Base-by-base conservation (phyloP, 2,888 invertebrate species). In the Galerucella calmariensis region DNA sequence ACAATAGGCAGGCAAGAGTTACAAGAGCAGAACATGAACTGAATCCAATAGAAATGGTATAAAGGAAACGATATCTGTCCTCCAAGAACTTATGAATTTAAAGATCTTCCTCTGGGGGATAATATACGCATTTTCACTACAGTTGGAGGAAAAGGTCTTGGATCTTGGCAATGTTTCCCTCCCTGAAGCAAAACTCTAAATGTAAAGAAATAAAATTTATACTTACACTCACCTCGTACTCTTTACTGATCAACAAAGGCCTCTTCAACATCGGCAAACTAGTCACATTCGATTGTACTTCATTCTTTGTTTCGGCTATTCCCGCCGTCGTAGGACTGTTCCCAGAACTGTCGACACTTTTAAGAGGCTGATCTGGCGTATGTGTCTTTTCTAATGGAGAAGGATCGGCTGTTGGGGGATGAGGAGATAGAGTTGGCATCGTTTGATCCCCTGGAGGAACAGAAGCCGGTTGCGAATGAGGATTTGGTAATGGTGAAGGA, bases 231-330 rank as follows among this genome's bases (percentile, higher is more conserved):
- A 92, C 92, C 82, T 96, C 95, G 80, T 94, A 92, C 83, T 95
- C 95, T 83, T 93, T 93, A 67, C 92, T 91, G 69, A 92, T 92
- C 82, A 97, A 90, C 78, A 91, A 88, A 56, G 97, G 97, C 84
- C 96, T 90, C 87, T 94, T 94, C 83, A 92, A 87, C 78, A 81
- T 78, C 9, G 80, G 76, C 11, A 72, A 46, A 65, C 27, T 67
- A 53, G 68, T 63, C 56, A 67, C 68, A 58, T 71, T 78, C 6
- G 76, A 69, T 44, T 67, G 75, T 58, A 75, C 73, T 59, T 81
- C 81, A 51, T 75, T 76, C 71, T 79, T 81, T 24, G 62, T 63
- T 62, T 79, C 80, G n/a, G 75, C 71, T 10, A 72, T 72, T 16
- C 53, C 67, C 10, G 79, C 75, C 62, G 80, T 80, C 59, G 78